Percentiles rank a stretch among this genome's conserved stretches.
These are phyloP conservation scores for Nysson spinosus DNA, from an alignment of 2,888 invertebrate species.

Conservation along the genomic window DNA sequence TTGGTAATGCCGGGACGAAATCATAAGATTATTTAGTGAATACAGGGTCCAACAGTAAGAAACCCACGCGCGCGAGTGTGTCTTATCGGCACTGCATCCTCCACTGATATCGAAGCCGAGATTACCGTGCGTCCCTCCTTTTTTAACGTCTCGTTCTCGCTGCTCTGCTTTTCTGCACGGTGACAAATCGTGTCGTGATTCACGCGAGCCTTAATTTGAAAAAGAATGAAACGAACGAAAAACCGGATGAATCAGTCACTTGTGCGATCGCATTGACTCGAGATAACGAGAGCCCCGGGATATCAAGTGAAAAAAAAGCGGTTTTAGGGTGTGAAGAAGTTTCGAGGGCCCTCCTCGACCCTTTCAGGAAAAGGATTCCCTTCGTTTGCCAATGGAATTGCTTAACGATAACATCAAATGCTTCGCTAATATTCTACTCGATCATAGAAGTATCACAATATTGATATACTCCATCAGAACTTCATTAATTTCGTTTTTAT, in stretches of 20 bases:
- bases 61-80: constrained; percentile 29
- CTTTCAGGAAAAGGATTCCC: constrained; percentile 24
- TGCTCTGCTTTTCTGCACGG: not conserved
- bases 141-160: not conserved
- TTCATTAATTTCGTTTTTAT: constrained; percentile 23
- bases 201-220: constrained; percentile 41
- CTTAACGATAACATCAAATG: constrained; percentile 14
- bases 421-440: too few species aligned
- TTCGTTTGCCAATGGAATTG: constrained; percentile 19
- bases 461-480: too few species aligned
- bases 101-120: constrained; percentile 34
- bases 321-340: not conserved
- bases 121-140: constrained; percentile 20
- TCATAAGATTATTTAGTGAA: too few species aligned
- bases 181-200: constrained; percentile 41
- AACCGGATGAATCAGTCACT: constrained; percentile 40
- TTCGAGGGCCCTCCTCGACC: not conserved
- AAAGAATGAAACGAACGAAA: constrained; percentile 1
- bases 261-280: constrained; percentile 22
- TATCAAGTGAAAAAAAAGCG: not conserved
- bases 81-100: constrained; percentile 51
- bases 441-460: too few species aligned
- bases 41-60: too few species aligned
- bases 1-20: too few species aligned
- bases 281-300: constrained; percentile 48